These are phyloP conservation scores for Drosophila aff. DNA, from an alignment of 1,140 invertebrate species.

Conservation along the genomic window DNA sequence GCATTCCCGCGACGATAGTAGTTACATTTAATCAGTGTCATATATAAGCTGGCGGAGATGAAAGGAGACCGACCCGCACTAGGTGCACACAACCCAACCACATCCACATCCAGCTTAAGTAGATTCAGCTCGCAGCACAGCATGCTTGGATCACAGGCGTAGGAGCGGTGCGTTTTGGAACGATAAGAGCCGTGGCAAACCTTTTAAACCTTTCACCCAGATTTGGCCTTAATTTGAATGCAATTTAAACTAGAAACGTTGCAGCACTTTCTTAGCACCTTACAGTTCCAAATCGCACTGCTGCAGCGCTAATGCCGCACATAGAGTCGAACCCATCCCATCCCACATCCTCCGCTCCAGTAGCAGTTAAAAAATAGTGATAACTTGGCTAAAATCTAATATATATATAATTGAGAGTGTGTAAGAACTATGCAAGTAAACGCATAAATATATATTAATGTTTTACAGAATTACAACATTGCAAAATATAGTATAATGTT, in stretches of 20 bases:
- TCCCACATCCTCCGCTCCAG: constrained; percentile 20
- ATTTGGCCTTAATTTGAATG: constrained; percentile 41
- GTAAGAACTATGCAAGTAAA: constrained; percentile 60
- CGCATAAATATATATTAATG: constrained; percentile 75
- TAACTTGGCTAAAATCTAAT: constrained; percentile 44
- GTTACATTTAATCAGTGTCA: constrained; percentile 55
- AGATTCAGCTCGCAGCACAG: constrained; percentile 40
- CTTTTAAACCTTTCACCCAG: neutral
- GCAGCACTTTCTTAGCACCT: neutral
- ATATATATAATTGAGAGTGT: constrained; percentile 40
- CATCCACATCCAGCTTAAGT: constrained; percentile 35
- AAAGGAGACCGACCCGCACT: constrained; percentile 16
- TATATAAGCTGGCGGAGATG: constrained; percentile 35
- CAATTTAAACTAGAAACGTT: constrained; percentile 10
- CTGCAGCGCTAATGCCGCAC: constrained; percentile 10
- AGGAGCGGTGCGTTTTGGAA: constrained; percentile 11
- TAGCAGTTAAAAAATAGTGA: constrained; percentile 52
- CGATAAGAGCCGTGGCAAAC: neutral
- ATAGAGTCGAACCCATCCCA: constrained; percentile 27
- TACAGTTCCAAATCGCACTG: constrained; percentile 30
- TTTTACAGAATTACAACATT: constrained; percentile 74
- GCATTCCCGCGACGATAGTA: constrained; percentile 55
- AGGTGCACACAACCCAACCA: constrained; percentile 21
- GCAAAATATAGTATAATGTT: constrained; percentile 75
- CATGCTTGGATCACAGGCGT: constrained; percentile 8